A percentile compares a stretch with the other conserved stretches of the same genome.
Conservation (phyloP, 1,140 invertebrate genomes). For the Mamestra configurata region DNA sequence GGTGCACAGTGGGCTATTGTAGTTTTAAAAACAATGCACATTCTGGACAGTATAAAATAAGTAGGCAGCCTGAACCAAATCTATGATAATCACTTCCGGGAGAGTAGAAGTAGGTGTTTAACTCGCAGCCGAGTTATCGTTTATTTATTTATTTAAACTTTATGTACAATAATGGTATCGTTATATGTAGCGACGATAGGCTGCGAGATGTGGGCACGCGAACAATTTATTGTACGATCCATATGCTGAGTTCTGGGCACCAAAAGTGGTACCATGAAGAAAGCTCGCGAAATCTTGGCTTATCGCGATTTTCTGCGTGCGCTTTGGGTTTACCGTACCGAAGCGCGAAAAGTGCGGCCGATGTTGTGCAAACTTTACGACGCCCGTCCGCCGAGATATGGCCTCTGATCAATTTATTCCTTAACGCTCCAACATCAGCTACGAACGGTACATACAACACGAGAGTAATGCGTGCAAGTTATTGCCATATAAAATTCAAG, state of each 20-base stretch:
- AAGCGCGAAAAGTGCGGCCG: slow-evolving; percentile 65
- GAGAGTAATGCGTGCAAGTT: slow-evolving; percentile 70
- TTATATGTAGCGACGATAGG: no score
- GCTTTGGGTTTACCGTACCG: slow-evolving; percentile 52
- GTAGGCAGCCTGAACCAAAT: background rate
- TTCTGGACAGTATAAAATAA: background rate
- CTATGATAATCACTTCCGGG: slow-evolving; percentile 26
- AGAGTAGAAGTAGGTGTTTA: no score
- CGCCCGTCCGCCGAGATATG: slow-evolving; percentile 69
- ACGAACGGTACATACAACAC: slow-evolving; percentile 58
- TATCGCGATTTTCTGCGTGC: slow-evolving; percentile 46
- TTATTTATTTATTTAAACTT: no score
- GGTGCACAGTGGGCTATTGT: slow-evolving; percentile 21
- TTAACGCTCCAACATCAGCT: slow-evolving; percentile 51
- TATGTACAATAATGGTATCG: no score
- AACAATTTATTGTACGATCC: no score
- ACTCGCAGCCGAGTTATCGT: no score
- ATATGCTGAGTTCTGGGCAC: no score
- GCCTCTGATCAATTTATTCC: slow-evolving; percentile 67
- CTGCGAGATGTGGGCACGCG: no score
- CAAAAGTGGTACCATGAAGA: slow-evolving; percentile 14
- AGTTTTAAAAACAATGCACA: background rate
- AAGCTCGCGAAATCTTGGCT: slow-evolving; percentile 29
- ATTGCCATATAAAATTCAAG: slow-evolving; percentile 78
- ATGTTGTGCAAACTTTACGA: slow-evolving; percentile 65